These are phyloP conservation scores for Ianthella basta DNA, from an alignment of 37 sponge, comb jelly and placozoan genomes.

Conservation along the genomic window DNA sequence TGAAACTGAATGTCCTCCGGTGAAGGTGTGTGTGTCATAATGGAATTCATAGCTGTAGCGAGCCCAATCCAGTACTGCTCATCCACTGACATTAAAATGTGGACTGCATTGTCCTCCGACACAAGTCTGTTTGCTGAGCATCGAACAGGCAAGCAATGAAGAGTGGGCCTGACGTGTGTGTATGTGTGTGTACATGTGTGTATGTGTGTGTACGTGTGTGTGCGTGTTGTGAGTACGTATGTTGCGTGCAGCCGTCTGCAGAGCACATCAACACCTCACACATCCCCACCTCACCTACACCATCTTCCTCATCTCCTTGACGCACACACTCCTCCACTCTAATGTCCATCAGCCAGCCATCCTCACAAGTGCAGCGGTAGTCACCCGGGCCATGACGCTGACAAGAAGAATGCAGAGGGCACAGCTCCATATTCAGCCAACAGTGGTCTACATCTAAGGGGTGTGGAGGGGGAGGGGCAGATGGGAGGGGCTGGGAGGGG, in stretches of 20 bases:
- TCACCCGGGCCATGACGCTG: slow-evolving; percentile 51
- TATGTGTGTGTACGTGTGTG: too few relatives aligned
- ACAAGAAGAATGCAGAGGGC: slow-evolving; percentile 65
- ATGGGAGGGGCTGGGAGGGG: too few relatives aligned
- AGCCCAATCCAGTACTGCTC: slow-evolving; percentile 51
- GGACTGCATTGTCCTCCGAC: neutral
- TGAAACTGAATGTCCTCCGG: slow-evolving; percentile 39
- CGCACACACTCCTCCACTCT: neutral
- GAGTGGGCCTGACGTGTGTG: too few relatives aligned
- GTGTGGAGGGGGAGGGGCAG: too few relatives aligned
- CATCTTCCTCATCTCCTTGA: neutral
- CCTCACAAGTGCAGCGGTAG: slow-evolving; percentile 61
- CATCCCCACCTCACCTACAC: slow-evolving; percentile 1
- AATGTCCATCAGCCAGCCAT: slow-evolving; percentile 13
- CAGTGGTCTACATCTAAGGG: slow-evolving; percentile 72
- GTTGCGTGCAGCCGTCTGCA: too few relatives aligned
- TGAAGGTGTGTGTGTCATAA: slow-evolving; percentile 26
- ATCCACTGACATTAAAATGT: slow-evolving; percentile 62
- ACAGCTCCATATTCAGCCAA: slow-evolving; percentile 39
- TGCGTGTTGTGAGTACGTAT: too few relatives aligned
- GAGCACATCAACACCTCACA: neutral
- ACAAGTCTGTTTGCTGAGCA: neutral
- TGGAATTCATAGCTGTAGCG: slow-evolving; percentile 43
- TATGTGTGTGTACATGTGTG: too few relatives aligned
- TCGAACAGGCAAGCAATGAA: neutral